phyloP scores from a whole-genome alignment of 2,113 vertebrate genomes.

The Diadophis punctatus region DNA sequence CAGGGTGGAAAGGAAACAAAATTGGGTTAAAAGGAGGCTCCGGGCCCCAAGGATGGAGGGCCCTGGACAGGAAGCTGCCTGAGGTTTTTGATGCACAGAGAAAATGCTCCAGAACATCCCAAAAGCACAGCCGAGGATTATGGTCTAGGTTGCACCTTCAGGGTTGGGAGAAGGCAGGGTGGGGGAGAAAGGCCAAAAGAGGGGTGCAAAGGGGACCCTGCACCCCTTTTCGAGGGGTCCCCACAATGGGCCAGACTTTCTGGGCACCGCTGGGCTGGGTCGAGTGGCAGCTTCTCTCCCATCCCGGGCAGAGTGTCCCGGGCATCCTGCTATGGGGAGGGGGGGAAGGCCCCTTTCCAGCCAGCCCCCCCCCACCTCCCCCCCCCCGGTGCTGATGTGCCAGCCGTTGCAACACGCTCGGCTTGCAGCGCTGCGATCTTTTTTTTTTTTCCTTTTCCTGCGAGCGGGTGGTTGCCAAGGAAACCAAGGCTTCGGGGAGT shows the following conservation, averaged over 20 bases:
- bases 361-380: background rate
- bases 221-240: background rate
- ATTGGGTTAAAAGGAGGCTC: background rate
- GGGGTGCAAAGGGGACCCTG: background rate
- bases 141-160: background rate
- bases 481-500: conserved; percentile 79
- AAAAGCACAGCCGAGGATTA: background rate
- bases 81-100: background rate
- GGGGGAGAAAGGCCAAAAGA: no score
- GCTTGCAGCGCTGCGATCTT: conserved; percentile 47
- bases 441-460: conserved; percentile 42
- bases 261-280: background rate
- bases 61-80: background rate
- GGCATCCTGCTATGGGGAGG: fast-evolving
- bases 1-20: background rate
- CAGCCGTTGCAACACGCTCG: conserved; percentile 37
- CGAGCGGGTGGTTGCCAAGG: conserved; percentile 81
- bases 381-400: background rate
- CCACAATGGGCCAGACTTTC: background rate
- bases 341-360: background rate
- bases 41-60: background rate
- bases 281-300: background rate
- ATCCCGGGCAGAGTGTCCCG: no score
- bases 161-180: background rate
- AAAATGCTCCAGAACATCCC: background rate